Evolutionary conservation across 2,113 vertebrate species (phyloP).

Genomic region (Podocnemis expansa): DNA sequence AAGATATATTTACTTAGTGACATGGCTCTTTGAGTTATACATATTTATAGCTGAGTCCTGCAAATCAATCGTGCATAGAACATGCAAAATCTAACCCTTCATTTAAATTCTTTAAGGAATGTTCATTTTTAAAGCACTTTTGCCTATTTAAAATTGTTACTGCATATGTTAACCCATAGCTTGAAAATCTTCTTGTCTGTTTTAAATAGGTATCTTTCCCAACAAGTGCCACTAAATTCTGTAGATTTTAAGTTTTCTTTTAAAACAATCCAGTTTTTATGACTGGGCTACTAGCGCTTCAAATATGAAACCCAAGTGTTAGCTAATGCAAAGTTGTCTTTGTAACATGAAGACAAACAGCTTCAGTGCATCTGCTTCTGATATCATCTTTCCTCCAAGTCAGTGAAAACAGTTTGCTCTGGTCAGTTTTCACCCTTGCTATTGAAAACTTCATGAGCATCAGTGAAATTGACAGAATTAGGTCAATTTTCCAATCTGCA

Average conservation of each 20-base stretch:
- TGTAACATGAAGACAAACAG: not conserved
- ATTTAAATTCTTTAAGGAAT: constrained; percentile 47
- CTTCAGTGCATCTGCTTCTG: not conserved
- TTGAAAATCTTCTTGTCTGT: not conserved
- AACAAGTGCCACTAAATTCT: not conserved
- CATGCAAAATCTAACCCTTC: constrained; percentile 10
- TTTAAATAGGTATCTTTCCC: not conserved
- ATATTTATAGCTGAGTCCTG: constrained; percentile 28
- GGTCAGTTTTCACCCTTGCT: not conserved
- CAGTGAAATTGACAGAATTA: not conserved
- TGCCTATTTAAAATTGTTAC: constrained; percentile 6
- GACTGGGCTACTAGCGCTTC: not conserved
- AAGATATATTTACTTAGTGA: not conserved
- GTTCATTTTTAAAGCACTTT: constrained; percentile 22
- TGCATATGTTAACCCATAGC: not conserved
- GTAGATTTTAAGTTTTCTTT: not conserved
- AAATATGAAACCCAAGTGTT: not conserved
- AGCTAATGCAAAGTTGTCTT: not conserved
- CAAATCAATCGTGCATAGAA: constrained; percentile 21
- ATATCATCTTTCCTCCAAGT: not conserved
- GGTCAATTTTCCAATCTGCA: not conserved
- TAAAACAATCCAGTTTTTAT: not conserved
- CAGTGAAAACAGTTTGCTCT: not conserved
- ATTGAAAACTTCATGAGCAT: not conserved
- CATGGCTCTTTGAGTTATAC: not conserved